phyloP scores from a whole-genome alignment of 2,113 vertebrate genomes.

The Microtus ochrogaster region DNA sequence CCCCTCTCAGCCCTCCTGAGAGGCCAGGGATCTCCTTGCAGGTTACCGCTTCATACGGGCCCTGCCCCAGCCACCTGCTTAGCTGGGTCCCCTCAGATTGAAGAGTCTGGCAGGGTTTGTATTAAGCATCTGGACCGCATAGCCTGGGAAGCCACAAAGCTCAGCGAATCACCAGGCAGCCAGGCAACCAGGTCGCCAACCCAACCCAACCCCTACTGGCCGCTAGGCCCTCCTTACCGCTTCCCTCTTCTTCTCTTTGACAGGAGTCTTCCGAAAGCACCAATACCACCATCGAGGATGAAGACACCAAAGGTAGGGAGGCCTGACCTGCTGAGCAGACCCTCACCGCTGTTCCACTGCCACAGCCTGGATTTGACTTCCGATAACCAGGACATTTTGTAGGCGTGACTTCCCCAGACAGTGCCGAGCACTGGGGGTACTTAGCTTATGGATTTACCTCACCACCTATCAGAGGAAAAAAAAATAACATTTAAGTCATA shows the following conservation, averaged over 20 bases:
- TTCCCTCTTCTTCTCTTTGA: constrained; percentile 85
- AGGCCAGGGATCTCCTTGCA: constrained; percentile 76
- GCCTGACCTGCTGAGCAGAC: not conserved
- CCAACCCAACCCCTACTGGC: not conserved
- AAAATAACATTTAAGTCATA: not conserved
- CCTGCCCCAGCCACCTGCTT: not conserved
- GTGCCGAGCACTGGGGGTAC: accelerated
- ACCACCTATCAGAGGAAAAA: not conserved
- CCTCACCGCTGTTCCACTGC: not conserved
- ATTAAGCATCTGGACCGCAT: constrained; percentile 66
- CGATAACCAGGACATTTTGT: not conserved
- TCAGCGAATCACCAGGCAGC: constrained; percentile 43
- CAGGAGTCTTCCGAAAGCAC: constrained; percentile 99
- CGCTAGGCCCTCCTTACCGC: constrained; percentile 59
- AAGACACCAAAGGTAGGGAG: constrained; percentile 95
- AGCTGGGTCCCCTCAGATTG: constrained; percentile 66
- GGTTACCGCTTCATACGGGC: constrained; percentile 10
- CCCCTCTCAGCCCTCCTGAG: constrained; percentile 77
- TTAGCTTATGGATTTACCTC: not conserved
- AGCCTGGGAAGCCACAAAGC: constrained; percentile 3
- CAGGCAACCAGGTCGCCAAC: constrained; percentile 65
- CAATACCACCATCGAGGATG: constrained; percentile 98
- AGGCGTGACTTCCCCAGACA: too few species aligned
- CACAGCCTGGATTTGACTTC: not conserved
- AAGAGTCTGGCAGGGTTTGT: constrained; percentile 79